phyloP scores from a whole-genome alignment of 2,888 invertebrate species.

The Caradrina kadenii region DNA sequence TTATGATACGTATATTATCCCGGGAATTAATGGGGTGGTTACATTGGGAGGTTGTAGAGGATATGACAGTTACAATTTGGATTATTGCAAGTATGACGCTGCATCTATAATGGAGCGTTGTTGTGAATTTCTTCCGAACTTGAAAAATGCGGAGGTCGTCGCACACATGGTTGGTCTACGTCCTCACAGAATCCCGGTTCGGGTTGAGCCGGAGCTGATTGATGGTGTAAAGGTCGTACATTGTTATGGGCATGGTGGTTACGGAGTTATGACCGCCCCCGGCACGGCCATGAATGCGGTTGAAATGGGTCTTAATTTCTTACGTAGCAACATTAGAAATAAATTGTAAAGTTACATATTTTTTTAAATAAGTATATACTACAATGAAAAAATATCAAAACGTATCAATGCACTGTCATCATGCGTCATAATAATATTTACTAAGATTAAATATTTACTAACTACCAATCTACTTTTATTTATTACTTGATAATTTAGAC shows the following conservation, averaged over 20 bases:
- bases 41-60: conserved; percentile 97
- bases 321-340: conserved; percentile 76
- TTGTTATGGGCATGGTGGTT: conserved; percentile 98
- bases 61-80: conserved; percentile 93
- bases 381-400: not conserved
- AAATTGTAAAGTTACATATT: conserved; percentile 73
- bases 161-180: conserved; percentile 94
- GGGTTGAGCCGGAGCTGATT: conserved; percentile 93
- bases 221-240: conserved; percentile 93
- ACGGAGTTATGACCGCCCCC: conserved; percentile 97
- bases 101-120: conserved; percentile 95
- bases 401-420: not conserved
- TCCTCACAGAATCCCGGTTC: conserved; percentile 94
- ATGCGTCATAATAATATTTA: not conserved
- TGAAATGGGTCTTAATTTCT: conserved; percentile 91
- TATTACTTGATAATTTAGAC: conserved; percentile 6
- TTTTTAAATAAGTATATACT: not conserved
- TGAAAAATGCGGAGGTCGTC: conserved; percentile 90
- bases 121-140: conserved; percentile 93
- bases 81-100: conserved; percentile 93
- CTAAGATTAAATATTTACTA: not conserved
- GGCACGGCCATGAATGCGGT: conserved; percentile 96
- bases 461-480: conserved; percentile 6
- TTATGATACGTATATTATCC: conserved; percentile 96
- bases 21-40: conserved; percentile 93